Percentiles rank a stretch among this genome's conserved stretches.
Evolutionary conservation across 2,113 vertebrate genomes (phyloP).

Genomic region (Chlamydotis undulata): DNA sequence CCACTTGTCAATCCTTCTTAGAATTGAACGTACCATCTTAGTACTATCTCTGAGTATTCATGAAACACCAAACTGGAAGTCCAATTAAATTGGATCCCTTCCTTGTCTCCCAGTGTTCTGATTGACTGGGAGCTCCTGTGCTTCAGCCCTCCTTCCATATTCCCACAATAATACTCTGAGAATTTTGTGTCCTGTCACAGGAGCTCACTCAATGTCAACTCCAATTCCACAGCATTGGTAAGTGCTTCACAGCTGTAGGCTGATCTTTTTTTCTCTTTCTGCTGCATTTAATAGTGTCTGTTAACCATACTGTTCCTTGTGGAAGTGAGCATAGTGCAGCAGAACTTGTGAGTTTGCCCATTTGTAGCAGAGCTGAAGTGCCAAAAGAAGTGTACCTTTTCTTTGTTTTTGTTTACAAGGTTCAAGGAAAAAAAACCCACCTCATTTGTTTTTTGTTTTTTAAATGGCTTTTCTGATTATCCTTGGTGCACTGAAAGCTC

Average conservation of each 20-base stretch:
- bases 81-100: not conserved
- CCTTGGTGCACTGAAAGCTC: not conserved
- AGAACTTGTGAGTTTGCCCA: not conserved
- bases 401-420: not conserved
- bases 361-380: not conserved
- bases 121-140: not conserved
- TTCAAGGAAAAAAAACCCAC: not conserved
- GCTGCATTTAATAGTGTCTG: not conserved
- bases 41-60: not conserved
- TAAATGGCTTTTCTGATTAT: not conserved
- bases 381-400: not conserved
- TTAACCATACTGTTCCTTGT: not conserved
- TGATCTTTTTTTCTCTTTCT: not conserved
- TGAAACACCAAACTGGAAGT: not conserved
- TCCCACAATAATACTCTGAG: not conserved
- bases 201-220: not conserved
- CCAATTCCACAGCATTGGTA: not conserved
- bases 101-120: not conserved
- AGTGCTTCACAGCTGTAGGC: not conserved
- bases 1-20: not conserved
- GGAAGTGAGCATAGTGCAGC: not conserved
- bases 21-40: not conserved
- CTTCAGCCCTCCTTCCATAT: not conserved
- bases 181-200: not conserved
- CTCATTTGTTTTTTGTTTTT: accelerated